Conservation (phyloP, 2,113 vertebrate species). For the Rhadina sibilatrix region DNA sequence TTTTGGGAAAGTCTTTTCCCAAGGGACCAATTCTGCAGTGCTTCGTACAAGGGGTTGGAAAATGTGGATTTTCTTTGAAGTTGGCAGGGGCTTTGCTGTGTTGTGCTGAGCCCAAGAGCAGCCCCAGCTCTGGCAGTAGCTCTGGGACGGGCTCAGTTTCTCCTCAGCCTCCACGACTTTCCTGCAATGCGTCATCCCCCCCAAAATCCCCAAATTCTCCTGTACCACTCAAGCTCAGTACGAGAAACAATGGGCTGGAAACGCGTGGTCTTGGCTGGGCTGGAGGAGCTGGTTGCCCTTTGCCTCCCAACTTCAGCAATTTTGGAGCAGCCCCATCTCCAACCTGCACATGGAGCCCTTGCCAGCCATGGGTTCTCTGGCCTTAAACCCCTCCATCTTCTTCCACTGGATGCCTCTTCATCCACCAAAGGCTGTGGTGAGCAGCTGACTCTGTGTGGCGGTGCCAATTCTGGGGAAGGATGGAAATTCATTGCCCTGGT, state of each 20-base stretch:
- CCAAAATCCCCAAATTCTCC: accelerated
- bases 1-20: background rate
- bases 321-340: background rate
- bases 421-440: accelerated
- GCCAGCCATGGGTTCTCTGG: accelerated
- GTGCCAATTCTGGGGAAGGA: accelerated
- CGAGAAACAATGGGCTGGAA: background rate
- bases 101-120: background rate
- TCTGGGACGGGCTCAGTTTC: background rate
- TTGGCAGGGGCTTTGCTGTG: background rate
- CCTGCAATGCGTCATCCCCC: background rate
- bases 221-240: background rate
- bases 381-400: background rate
- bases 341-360: accelerated
- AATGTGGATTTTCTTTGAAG: background rate
- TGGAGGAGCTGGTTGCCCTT: background rate
- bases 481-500: background rate
- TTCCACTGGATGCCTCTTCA: background rate
- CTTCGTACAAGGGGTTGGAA: background rate
- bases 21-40: background rate
- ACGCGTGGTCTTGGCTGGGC: accelerated
- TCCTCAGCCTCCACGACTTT: background rate
- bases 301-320: background rate
- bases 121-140: background rate
- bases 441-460: accelerated